Evolutionary conservation across 2,888 invertebrate genomes (phyloP), one percentile per base, ranked within the genome.

Genomic region (Ceratothoa steindachneri): DNA sequence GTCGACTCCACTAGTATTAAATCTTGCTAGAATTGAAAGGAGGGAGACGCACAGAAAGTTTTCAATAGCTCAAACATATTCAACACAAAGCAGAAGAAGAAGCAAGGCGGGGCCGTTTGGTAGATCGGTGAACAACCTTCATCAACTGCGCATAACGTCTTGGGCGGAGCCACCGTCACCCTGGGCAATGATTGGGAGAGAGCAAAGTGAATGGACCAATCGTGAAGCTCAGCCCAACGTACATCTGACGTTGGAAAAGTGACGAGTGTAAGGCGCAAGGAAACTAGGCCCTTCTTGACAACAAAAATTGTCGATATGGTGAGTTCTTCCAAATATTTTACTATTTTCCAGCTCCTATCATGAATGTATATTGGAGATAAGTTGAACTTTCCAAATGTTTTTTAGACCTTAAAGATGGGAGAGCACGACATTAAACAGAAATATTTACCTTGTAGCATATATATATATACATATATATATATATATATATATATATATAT

Each of bases 11-110:
- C 67, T 72, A 55, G 77, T 71, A 77, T 77, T 77, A 77, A 77
- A 77, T 74, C 77, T 77, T 77, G 74, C 73, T 65, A 71, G 77
- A 77, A 74, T 74, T 74, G 77, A 77, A 77, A 77, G n/a, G n/a
- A n/a, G 77, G 71, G 77, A 77, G 73, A 74, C 73, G 30, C 67
- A 68, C 55, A 71, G 69, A 77, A 77, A 77, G 68, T 77, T 77
- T 77, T 77, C 77, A 73, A 77, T 60, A 60, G 22, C 60, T 60
- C 60, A 60, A 74, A 77, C 77, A 77, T 77, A 77, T 77, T 77
- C 74, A 71, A 71, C 74, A 77, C 74, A 74, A 74, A 77, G 77
- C 67, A 73, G 68, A 29, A 67, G n/a, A n/a, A n/a, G n/a, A 55
- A 53, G 30, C 41, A 22, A 69, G 76, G 76, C 72, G 76, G 76